Conservation (phyloP, 2,797 vertebrate genomes). For the Dallia pectoralis region DNA sequence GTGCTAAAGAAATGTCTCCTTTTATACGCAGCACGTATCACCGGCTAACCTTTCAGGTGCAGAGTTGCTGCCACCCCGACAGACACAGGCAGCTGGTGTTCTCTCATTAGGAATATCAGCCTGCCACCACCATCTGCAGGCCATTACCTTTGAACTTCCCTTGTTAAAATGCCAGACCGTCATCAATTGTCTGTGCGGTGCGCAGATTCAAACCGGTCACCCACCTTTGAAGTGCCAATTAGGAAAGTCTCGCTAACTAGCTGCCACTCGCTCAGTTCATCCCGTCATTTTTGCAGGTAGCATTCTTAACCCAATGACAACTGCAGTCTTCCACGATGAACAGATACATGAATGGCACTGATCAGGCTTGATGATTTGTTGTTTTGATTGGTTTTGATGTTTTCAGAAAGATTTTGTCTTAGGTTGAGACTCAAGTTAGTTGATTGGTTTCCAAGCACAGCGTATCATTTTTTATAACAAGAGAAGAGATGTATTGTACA, state of each 20-base stretch:
- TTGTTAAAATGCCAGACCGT: conserved; percentile 62
- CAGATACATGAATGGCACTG: neutral
- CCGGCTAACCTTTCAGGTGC: conserved; percentile 34
- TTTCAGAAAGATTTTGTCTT: neutral
- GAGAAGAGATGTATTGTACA: neutral
- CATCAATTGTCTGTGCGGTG: conserved; percentile 48
- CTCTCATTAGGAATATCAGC: conserved; percentile 64
- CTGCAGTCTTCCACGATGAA: neutral
- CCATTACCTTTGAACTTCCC: conserved; percentile 64
- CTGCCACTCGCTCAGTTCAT: conserved; percentile 41
- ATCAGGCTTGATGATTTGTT: neutral
- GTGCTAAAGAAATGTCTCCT: neutral
- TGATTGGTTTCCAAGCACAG: neutral
- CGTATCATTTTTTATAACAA: neutral
- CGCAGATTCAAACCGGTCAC: conserved; percentile 44
- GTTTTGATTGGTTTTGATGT: neutral
- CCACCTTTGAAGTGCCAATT: conserved; percentile 41
- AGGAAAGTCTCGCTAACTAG: conserved; percentile 46
- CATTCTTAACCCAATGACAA: neutral
- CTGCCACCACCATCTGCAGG: conserved; percentile 48
- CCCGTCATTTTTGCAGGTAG: neutral
- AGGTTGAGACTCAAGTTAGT: neutral
- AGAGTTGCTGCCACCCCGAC: conserved; percentile 19
- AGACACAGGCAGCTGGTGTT: conserved; percentile 49
- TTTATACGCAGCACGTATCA: conserved; percentile 3